These are phyloP conservation scores for Rhynchophorus ferrugineus DNA, from an alignment of 1,140 invertebrate species.

Conservation along the genomic window DNA sequence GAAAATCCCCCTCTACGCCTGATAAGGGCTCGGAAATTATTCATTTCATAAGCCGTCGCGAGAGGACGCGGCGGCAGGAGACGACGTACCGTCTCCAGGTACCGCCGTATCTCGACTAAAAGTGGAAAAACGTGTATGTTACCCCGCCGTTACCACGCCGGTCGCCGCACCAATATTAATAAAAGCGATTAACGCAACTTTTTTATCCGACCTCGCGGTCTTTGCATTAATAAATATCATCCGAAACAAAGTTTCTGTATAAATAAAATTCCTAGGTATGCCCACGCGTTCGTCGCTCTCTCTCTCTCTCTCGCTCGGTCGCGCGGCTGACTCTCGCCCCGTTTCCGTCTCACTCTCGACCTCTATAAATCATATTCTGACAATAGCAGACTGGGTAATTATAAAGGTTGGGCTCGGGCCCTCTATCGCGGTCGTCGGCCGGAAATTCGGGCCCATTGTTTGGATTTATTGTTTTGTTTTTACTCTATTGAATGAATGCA, in stretches of 20 bases:
- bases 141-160: no score
- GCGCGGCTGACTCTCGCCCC: neutral
- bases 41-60: no score
- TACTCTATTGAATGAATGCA: neutral
- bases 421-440: slow-evolving; percentile 1
- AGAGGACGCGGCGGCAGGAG: no score
- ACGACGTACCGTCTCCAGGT: no score
- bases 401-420: slow-evolving; percentile 18
- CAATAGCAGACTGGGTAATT: slow-evolving; percentile 25
- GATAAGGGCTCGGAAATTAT: no score
- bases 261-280: slow-evolving; percentile 20
- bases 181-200: slow-evolving; percentile 11
- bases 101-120: no score
- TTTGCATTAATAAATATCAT: slow-evolving; percentile 23
- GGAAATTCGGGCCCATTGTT: neutral
- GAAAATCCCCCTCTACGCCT: no score
- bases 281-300: slow-evolving; percentile 13
- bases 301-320: slow-evolving; percentile 6
- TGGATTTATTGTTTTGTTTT: neutral
- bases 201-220: slow-evolving; percentile 10
- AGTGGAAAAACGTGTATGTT: no score
- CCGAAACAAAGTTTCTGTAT: slow-evolving; percentile 22
- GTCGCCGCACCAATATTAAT: slow-evolving; percentile 17
- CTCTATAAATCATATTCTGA: slow-evolving; percentile 21
- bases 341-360: slow-evolving; percentile 10